Evolutionary conservation across 2,797 vertebrate genomes (phyloP).

Genomic region (Typhlichthys eigenmanni): DNA sequence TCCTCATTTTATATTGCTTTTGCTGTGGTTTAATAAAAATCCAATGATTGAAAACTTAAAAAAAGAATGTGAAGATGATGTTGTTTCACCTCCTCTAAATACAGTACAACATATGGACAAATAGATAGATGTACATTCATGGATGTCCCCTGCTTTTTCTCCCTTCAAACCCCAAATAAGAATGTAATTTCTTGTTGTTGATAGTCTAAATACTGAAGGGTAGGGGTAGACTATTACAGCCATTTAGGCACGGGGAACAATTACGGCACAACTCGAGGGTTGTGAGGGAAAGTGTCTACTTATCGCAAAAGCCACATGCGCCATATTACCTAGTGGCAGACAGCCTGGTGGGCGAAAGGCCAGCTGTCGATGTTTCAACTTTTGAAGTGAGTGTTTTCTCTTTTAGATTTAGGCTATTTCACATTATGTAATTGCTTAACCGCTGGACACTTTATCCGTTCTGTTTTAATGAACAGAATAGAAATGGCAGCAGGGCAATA

Average conservation of each 20-base stretch:
- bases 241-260: no score
- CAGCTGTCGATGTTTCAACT: slow-evolving; percentile 15
- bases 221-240: no score
- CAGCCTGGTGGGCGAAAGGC: slow-evolving; percentile 17
- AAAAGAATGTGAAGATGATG: slow-evolving; percentile 27
- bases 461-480: neutral
- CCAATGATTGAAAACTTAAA: slow-evolving; percentile 11
- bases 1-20: no score
- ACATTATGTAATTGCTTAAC: neutral
- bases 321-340: slow-evolving; percentile 52
- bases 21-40: neutral
- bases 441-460: accelerated
- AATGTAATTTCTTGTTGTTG: no score
- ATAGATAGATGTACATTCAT: no score
- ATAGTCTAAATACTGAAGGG: no score
- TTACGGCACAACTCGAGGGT: neutral
- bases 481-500: neutral
- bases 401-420: neutral
- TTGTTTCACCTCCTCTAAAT: slow-evolving; percentile 15
- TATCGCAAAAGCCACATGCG: neutral
- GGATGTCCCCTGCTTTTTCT: no score
- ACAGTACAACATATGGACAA: neutral
- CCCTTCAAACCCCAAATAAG: no score
- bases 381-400: slow-evolving; percentile 42
- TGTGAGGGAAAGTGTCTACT: slow-evolving; percentile 35